Base-by-base conservation (phyloP, 2,113 vertebrate species). In the Panthera leo region DNA sequence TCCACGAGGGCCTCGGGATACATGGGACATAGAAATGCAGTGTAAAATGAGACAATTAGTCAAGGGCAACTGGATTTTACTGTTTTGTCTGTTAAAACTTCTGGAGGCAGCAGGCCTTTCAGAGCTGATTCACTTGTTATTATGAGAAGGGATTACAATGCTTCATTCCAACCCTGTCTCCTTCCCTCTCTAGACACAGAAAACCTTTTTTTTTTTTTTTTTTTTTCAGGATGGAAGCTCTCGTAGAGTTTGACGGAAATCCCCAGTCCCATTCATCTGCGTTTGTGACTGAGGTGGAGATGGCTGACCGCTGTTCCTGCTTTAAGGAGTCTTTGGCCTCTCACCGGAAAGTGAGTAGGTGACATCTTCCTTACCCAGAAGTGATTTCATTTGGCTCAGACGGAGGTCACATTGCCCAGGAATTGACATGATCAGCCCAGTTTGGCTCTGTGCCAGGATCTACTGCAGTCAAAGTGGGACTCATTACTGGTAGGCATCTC, bases 401-500 rank as follows among this genome's bases (percentile, higher is more conserved):
- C 96, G 55, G 0, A 5, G 78, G 29, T 25, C 27, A 79, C 16
- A 89, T 76, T 96, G 84, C 67, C 70, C n/a, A 55, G 79, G 80
- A 98, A 85, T 23, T 96, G 89, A 84, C 63, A 85, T 53, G 12
- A 39, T 88, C 91, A 97, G 88, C 25, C 65, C 45, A 75, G 63
- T 51, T 53, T 84, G 45, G 42, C 23, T 90, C 45, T 45, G 21
- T 90, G 51, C 51, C 61, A 36, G 71, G 53, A 84, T 34, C 39
- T 73, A 36, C 11, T 51, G 2, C 18, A 67, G 12, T 68, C 71
- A 34, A 51, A 14, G 34, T 51, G 18, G 61, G 13, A 34, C 45
- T 85, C 34, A 63, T 21, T 4, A 34, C 1, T 6, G 21, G 31
- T 29, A 36, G 45, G 19, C 39, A 18, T 67, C 79, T 70, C 27